phyloP scores from a whole-genome alignment of 2,113 vertebrate genomes.

The Tautogolabrus adspersus region DNA sequence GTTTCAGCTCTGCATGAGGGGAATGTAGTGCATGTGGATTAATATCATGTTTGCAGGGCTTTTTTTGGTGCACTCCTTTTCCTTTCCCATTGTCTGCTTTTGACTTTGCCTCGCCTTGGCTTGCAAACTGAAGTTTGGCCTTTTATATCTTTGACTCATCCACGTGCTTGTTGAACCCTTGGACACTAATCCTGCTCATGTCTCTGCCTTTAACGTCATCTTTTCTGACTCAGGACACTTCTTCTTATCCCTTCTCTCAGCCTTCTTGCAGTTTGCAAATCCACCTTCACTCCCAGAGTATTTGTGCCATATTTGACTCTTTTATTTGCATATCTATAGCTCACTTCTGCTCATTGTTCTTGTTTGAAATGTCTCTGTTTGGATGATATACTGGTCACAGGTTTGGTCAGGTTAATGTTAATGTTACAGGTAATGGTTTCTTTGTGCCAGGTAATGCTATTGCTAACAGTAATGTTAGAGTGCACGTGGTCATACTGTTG shows the following conservation, averaged over 20 bases:
- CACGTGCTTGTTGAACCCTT: no score
- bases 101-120: constrained; percentile 8
- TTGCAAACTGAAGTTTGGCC: background rate
- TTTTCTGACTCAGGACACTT: background rate
- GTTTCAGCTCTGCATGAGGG: constrained; percentile 1
- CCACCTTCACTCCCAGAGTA: constrained; percentile 19
- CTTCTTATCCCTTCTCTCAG: background rate
- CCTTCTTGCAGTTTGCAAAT: constrained; percentile 2
- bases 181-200: constrained; percentile 15
- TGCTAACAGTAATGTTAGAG: constrained; percentile 35
- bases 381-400: background rate
- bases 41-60: background rate
- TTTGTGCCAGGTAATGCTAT: constrained; percentile 35
- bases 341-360: background rate
- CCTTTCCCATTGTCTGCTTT: background rate
- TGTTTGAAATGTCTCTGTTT: background rate
- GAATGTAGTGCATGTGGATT: background rate
- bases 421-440: constrained; percentile 15
- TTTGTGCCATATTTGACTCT: background rate
- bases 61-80: background rate
- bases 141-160: background rate
- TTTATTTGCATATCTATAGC: background rate
- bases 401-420: constrained; percentile 6
- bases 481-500: background rate
- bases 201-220: background rate